Percentiles rank a stretch among this genome's conserved stretches.
These are phyloP conservation scores for Apotomis turbidana DNA, from an alignment of 2,888 invertebrate species.

Conservation along the genomic window DNA sequence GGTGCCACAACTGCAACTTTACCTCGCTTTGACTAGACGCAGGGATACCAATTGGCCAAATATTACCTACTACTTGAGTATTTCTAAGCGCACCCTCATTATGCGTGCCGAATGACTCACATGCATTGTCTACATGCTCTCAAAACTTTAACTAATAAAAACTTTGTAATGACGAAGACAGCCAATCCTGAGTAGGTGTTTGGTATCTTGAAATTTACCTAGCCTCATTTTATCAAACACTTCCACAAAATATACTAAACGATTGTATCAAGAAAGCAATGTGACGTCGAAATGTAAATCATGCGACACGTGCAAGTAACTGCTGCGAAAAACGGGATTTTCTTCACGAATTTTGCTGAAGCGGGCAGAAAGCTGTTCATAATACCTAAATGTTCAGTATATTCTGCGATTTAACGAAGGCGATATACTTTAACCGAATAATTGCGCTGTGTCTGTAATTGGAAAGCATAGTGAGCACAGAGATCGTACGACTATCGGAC, in stretches of 20 bases:
- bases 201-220: too few relatives aligned
- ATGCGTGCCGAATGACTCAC: conserved; percentile 15
- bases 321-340: conserved; percentile 28
- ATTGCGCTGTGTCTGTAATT: conserved; percentile 53
- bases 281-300: conserved; percentile 22
- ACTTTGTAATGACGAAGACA: background rate
- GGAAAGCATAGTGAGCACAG: conserved; percentile 52
- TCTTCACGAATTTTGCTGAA: conserved; percentile 15
- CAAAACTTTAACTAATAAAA: background rate
- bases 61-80: conserved; percentile 9
- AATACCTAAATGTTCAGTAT: background rate
- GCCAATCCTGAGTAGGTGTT: background rate
- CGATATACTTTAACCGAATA: background rate
- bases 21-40: conserved; percentile 26
- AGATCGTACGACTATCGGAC: conserved; percentile 70
- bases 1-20: conserved; percentile 29
- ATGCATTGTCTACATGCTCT: background rate
- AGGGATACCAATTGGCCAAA: conserved; percentile 26
- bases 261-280: background rate
- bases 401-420: background rate
- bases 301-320: conserved; percentile 22
- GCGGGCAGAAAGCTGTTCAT: background rate
- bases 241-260: too few relatives aligned
- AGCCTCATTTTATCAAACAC: too few relatives aligned
- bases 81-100: conserved; percentile 20